A percentile compares a stretch with the other conserved stretches of the same genome.
These are phyloP conservation scores for Galemys pyrenaicus DNA, from an alignment of 2,113 vertebrate species.

Conservation along the genomic window DNA sequence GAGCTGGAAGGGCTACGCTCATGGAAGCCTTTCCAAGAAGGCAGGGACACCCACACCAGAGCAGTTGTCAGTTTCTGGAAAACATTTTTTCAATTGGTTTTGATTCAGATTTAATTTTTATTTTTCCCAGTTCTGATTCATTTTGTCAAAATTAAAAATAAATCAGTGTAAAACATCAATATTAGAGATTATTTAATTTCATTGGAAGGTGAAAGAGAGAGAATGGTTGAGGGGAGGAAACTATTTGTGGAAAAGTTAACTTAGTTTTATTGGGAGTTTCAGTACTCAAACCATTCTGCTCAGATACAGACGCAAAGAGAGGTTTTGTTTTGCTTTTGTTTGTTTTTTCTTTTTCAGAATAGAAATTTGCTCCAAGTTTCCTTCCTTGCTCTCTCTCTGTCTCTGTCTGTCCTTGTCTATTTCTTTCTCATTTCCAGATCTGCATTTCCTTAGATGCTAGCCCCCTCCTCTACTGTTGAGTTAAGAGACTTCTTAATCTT, in stretches of 20 bases:
- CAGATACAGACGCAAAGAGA: background rate
- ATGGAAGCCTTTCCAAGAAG: background rate
- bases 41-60: background rate
- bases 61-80: background rate
- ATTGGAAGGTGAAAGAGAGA: background rate
- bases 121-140: slow-evolving; percentile 29
- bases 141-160: slow-evolving; percentile 51
- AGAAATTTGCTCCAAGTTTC: background rate
- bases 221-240: background rate
- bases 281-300: background rate
- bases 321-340: background rate
- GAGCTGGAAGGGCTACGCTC: background rate
- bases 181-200: background rate
- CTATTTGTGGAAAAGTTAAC: background rate
- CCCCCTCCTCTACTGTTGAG: background rate
- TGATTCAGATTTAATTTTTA: background rate
- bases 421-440: background rate
- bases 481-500: background rate
- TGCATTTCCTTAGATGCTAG: background rate
- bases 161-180: background rate
- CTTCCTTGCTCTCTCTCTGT: background rate
- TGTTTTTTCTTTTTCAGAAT: background rate
- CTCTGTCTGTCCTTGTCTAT: background rate
- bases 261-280: background rate
- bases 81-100: background rate